Evolutionary conservation across 2,797 vertebrate genomes (phyloP).

Genomic region (Eulemur albifrons): DNA sequence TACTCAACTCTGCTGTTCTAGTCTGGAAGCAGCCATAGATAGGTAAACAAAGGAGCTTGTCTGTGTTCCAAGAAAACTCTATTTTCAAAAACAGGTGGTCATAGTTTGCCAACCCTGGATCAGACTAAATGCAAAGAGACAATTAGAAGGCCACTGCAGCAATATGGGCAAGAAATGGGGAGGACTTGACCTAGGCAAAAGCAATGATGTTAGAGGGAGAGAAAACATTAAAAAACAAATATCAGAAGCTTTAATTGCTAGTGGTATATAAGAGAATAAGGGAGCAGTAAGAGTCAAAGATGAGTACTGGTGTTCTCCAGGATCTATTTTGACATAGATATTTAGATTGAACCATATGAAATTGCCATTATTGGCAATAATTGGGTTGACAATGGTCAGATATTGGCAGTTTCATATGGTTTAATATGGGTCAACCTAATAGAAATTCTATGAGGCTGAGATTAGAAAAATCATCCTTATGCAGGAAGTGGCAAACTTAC

Average conservation of each 20-base stretch:
- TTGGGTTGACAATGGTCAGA: background rate
- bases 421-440: background rate
- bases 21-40: background rate
- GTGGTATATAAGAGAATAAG: background rate
- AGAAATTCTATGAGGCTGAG: background rate
- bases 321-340: background rate
- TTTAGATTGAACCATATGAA: background rate
- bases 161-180: background rate
- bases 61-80: background rate
- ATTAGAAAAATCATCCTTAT: background rate
- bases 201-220: background rate
- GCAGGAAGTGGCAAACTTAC: slow-evolving; percentile 55
- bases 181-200: background rate
- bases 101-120: background rate
- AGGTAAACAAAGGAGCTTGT: background rate
- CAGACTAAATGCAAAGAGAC: background rate
- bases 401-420: background rate
- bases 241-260: background rate
- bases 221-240: background rate
- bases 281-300: background rate
- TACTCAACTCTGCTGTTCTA: background rate
- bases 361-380: background rate
- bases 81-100: background rate
- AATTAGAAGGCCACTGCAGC: background rate
- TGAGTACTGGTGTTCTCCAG: background rate